phyloP scores from a whole-genome alignment of 2,113 vertebrate genomes.

The Colinus virginianus region DNA sequence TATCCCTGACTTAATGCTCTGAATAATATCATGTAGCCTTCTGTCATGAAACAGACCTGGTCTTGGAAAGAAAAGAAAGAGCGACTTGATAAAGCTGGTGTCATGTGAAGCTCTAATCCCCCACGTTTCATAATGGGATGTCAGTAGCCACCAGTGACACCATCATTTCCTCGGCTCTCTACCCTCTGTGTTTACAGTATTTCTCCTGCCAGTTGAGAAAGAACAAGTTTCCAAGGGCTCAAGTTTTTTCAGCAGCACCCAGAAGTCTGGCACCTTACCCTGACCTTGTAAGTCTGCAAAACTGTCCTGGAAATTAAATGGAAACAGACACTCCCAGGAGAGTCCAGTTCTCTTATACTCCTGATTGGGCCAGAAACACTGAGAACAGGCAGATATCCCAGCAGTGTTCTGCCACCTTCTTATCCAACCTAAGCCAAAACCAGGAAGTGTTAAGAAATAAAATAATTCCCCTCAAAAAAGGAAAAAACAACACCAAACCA shows the following conservation, averaged over 20 bases:
- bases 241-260: conserved; percentile 47
- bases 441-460: conserved; percentile 18
- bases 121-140: not conserved
- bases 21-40: not conserved
- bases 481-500: not conserved
- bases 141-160: not conserved
- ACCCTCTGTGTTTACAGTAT: not conserved
- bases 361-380: conserved; percentile 37
- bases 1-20: not conserved
- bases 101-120: not conserved
- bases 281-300: conserved; percentile 52
- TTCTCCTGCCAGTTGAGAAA: not conserved
- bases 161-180: not conserved
- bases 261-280: conserved; percentile 63
- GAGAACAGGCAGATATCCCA: conserved; percentile 54
- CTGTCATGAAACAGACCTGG: not conserved
- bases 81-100: not conserved
- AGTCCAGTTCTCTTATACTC: conserved; percentile 41
- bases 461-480: no score
- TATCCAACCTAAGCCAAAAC: not conserved
- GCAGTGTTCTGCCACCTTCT: conserved; percentile 38
- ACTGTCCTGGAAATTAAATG: conserved; percentile 52
- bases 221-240: conserved; percentile 9
- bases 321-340: conserved; percentile 29
- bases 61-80: not conserved